Percentiles rank a stretch among this genome's conserved stretches.
phyloP scores from a whole-genome alignment of 2,888 invertebrate genomes.

The Gymnosoma rotundatum region DNA sequence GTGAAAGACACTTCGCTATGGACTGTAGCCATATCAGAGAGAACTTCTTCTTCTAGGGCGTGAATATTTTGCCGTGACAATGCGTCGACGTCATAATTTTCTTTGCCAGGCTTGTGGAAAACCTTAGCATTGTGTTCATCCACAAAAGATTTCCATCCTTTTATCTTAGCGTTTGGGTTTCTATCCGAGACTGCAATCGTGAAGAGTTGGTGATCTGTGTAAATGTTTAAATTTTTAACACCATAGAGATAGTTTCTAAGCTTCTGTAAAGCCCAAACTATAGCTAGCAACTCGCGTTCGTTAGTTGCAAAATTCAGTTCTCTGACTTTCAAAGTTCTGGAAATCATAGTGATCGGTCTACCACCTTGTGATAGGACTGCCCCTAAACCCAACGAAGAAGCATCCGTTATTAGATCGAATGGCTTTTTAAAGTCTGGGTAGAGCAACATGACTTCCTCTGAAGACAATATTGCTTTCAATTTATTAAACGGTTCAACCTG shows the following conservation, averaged over 20 bases:
- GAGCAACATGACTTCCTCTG: slow-evolving; percentile 56
- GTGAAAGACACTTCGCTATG: background rate
- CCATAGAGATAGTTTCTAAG: slow-evolving; percentile 21
- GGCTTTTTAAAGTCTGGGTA: slow-evolving; percentile 62
- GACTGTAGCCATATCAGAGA: background rate
- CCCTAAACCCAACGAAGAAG: slow-evolving; percentile 31
- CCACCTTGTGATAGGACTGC: slow-evolving; percentile 50
- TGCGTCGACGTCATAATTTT: background rate
- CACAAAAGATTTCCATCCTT: background rate
- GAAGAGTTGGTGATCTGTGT: slow-evolving; percentile 11
- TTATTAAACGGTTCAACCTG: slow-evolving; percentile 59
- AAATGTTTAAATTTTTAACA: slow-evolving; percentile 5
- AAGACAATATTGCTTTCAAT: slow-evolving; percentile 47
- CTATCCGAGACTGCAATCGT: background rate
- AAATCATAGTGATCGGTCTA: too few species aligned
- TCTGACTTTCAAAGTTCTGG: background rate
- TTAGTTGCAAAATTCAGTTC: slow-evolving; percentile 6
- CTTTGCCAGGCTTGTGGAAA: background rate
- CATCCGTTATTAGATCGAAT: slow-evolving; percentile 62
- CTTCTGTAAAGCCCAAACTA: background rate
- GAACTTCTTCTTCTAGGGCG: background rate
- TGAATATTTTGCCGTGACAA: background rate
- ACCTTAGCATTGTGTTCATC: background rate
- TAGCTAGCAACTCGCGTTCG: background rate
- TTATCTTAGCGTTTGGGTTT: background rate